Conservation (phyloP, 2,888 invertebrate genomes). For the Pseudococcus longispinus region DNA sequence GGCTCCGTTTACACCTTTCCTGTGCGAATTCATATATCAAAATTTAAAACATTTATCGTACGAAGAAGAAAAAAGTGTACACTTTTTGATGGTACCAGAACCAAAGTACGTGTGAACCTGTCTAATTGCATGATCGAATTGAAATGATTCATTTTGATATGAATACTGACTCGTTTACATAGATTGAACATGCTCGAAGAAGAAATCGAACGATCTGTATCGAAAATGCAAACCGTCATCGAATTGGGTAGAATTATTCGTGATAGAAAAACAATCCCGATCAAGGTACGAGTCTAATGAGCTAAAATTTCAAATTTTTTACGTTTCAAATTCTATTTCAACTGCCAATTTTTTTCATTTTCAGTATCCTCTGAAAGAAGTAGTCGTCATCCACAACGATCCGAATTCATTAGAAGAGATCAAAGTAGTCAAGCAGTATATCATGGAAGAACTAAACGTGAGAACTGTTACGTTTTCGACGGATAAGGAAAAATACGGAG, state of each 20-base stretch:
- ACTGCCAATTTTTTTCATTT: slow-evolving; percentile 47
- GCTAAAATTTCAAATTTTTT: background rate
- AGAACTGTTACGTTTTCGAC: slow-evolving; percentile 81
- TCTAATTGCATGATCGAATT: background rate
- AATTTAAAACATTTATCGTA: slow-evolving; percentile 74
- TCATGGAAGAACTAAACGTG: slow-evolving; percentile 92
- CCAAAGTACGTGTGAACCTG: slow-evolving; percentile 62
- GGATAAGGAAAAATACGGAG: slow-evolving; percentile 91
- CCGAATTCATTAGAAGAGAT: slow-evolving; percentile 79
- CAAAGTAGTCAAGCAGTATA: slow-evolving; percentile 79
- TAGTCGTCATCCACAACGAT: slow-evolving; percentile 93
- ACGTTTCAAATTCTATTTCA: background rate
- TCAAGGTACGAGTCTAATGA: slow-evolving; percentile 70
- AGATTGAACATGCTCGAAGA: slow-evolving; percentile 76
- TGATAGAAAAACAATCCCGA: slow-evolving; percentile 90
- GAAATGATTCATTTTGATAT: background rate
- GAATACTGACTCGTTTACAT: background rate
- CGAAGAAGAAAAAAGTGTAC: slow-evolving; percentile 75
- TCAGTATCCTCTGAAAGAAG: slow-evolving; percentile 90
- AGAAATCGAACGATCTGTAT: slow-evolving; percentile 87
- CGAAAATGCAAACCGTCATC: slow-evolving; percentile 92
- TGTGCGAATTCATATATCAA: slow-evolving; percentile 95
- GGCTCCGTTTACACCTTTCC: slow-evolving; percentile 97
- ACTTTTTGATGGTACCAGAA: slow-evolving; percentile 88
- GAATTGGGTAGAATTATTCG: slow-evolving; percentile 92